phyloP scores from a whole-genome alignment of 1,140 invertebrate species.

The Muscidifurax raptorellus region DNA sequence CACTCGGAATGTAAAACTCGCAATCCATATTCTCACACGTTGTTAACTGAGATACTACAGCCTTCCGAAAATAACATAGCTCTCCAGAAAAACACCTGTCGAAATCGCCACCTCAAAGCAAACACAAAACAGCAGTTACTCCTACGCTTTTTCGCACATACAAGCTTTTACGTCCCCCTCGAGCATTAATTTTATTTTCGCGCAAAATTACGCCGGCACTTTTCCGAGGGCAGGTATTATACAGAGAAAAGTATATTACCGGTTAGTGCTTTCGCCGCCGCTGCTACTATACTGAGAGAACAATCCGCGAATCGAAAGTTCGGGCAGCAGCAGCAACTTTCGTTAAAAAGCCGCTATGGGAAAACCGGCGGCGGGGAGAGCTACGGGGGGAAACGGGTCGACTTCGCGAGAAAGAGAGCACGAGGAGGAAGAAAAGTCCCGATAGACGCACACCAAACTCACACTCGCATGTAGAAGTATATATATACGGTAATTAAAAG shows the following conservation, averaged over 20 bases:
- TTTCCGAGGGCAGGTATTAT: background rate
- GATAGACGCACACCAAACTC: too few species aligned
- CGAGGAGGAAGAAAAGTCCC: too few species aligned
- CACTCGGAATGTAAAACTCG: too few species aligned
- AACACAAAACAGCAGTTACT: background rate
- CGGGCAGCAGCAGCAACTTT: conserved; percentile 52
- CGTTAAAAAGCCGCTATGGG: conserved; percentile 58
- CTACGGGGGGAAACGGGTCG: conserved; percentile 36
- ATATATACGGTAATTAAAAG: conserved; percentile 52
- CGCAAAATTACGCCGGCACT: background rate
- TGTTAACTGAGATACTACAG: too few species aligned
- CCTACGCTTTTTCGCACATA: background rate
- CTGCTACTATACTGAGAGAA: background rate
- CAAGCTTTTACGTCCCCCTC: background rate
- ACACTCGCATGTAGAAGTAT: background rate
- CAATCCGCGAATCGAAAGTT: conserved; percentile 45
- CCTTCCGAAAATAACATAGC: background rate
- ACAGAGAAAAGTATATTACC: background rate
- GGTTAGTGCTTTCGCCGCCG: conserved; percentile 22
- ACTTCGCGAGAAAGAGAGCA: conserved; percentile 30
- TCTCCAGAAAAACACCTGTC: too few species aligned
- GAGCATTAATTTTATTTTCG: background rate
- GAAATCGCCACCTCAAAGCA: background rate
- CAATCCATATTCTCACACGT: too few species aligned
- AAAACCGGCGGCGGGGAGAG: conserved; percentile 50